Conservation (phyloP, 2,888 invertebrate genomes). For the Ypsolopha scabrella region DNA sequence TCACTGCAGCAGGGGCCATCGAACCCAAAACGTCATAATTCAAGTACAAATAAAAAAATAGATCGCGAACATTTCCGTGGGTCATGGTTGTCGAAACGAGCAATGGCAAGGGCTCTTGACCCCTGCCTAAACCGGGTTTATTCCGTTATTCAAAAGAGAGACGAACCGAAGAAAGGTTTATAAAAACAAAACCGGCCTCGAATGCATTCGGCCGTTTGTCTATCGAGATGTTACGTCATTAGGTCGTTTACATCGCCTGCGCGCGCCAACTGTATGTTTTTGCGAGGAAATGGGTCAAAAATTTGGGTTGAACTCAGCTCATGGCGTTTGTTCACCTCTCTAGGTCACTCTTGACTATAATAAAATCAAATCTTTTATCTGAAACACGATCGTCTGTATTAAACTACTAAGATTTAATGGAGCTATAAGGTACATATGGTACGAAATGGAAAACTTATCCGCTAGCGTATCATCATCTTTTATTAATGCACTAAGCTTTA, state of each 20-base stretch:
- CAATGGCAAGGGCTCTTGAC: constrained; percentile 6
- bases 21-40: background rate
- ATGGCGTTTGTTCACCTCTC: constrained; percentile 60
- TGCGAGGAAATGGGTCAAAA: constrained; percentile 55
- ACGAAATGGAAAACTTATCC: background rate
- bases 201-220: constrained; percentile 44
- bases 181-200: constrained; percentile 31
- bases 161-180: constrained; percentile 15
- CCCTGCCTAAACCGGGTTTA: constrained; percentile 1
- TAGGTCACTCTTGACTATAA: constrained; percentile 34
- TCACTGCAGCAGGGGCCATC: background rate
- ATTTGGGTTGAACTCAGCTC: constrained; percentile 52
- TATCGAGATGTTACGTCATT: constrained; percentile 38
- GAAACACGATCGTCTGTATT: background rate
- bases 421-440: background rate
- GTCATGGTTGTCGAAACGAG: constrained; percentile 10
- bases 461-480: background rate
- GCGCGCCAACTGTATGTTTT: constrained; percentile 22
- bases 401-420: background rate
- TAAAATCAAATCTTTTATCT: background rate
- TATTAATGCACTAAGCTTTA: background rate
- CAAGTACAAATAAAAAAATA: constrained; percentile 5
- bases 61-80: constrained; percentile 11
- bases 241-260: constrained; percentile 43
- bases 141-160: constrained; percentile 4